Evolutionary conservation across 2,888 invertebrate genomes (phyloP).

Genomic region (Sinohyriopsis cumingii): DNA sequence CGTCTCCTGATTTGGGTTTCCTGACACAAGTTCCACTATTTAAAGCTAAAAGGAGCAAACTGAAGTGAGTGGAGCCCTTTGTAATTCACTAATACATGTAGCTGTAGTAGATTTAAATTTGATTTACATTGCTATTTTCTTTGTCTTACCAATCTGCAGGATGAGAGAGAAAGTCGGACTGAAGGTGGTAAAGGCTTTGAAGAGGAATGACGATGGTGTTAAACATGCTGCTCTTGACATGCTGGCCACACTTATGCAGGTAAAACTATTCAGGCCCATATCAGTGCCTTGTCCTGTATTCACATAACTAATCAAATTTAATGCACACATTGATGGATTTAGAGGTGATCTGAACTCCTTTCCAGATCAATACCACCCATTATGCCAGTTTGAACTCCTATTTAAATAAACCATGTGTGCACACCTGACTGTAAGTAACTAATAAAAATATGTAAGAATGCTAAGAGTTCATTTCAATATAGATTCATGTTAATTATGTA

Average conservation of each 20-base stretch:
- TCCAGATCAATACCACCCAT: neutral
- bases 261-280: conserved; percentile 22
- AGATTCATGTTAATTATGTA: too few species aligned
- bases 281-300: neutral
- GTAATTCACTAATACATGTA: too few species aligned
- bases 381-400: neutral
- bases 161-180: conserved; percentile 96
- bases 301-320: neutral
- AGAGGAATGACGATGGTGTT: conserved; percentile 89
- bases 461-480: too few species aligned
- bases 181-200: conserved; percentile 91
- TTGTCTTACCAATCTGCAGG: conserved; percentile 73
- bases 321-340: neutral
- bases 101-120: too few species aligned
- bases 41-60: too few species aligned
- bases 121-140: too few species aligned
- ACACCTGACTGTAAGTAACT: too few species aligned
- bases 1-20: too few species aligned
- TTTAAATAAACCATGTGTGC: too few species aligned
- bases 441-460: too few species aligned
- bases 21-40: too few species aligned
- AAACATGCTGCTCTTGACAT: conserved; percentile 98
- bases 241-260: conserved; percentile 96
- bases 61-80: too few species aligned
- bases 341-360: neutral